Evolutionary conservation across 2,888 invertebrate species (phyloP), one percentile per base, ranked within the genome.

Genomic region (Microplitis deprimator): DNA sequence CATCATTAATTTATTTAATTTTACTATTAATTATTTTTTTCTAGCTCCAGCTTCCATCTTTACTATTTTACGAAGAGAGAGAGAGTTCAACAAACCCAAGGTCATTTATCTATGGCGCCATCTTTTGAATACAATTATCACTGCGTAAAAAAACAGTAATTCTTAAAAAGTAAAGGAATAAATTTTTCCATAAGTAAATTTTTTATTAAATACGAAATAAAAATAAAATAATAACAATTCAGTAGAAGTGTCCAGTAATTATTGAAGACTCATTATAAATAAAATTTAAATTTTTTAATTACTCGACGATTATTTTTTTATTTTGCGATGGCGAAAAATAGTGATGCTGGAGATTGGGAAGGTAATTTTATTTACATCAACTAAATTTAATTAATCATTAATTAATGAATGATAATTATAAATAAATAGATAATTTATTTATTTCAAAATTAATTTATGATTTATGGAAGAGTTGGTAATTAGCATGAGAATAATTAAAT

Each of bases 271-370:
- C 50, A 50, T 8, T 8, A 8, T 13, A 50, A 50, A 50, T 62
- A 16, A 62, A 62, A 62, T 0, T n/a, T 17, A 62, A 62, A n/a
- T 62, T 62, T 6, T 39, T 20, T 61, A 61, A 50, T 50, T 50
- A 5, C 5, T 50, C 2, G 5, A 81, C 81, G 86, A 85, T 16
- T 17, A n/a, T 62, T 16, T 62, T 17, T 62, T 62, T 17, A 62
- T 6, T 62, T 62, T 6, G 17, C 1, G 20, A 87, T 87, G 87
- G 86, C 87, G 82, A 84, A 78, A 80, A 81, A 82, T 69, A 81
- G 83, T 68, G 84, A 82, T 74, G 83, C 82, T 41, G 81, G 84
- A 68, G 86, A 84, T 80, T 87, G 87, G 87, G 87, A 87, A 87
- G 87, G 87, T 87, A 86, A 81, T 79, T 80, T 40, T 6, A 50